Evolutionary conservation across 2,888 invertebrate species (phyloP), one percentile per base, ranked within the genome.

Genomic region (Netelia melanura): DNA sequence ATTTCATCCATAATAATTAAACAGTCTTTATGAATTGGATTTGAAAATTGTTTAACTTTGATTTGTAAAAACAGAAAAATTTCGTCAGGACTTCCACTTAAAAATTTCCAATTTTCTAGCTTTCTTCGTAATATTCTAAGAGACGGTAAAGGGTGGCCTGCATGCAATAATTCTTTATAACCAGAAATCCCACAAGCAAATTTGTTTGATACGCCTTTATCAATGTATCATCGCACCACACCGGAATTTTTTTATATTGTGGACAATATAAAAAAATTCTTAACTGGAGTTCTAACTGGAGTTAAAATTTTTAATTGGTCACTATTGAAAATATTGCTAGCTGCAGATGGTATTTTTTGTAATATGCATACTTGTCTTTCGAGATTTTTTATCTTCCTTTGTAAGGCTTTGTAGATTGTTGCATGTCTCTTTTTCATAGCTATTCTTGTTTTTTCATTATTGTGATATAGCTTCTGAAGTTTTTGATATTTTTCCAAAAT

Each of bases 261-360:
- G n/a, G n/a, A n/a, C n/a, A n/a, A n/a, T n/a, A n/a, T n/a, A n/a
- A n/a, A n/a, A n/a, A n/a, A n/a, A n/a, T n/a, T n/a, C n/a, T n/a
- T n/a, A n/a, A n/a, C n/a, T n/a, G n/a, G n/a, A n/a, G n/a, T n/a
- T n/a, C n/a, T n/a, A n/a, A n/a, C n/a, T n/a, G n/a, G n/a, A 65
- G 8, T 38, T n/a, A 81, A 56, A 17, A 65, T 23, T 17, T 38
- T 44, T 30, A 74, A 43, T 25, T 81, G 81, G 48, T 81, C 74
- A n/a, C 65, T 25, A 21, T 72, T 65, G 3, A 72, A 54, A 54
- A 77, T 38, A n/a, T 67, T 67, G 9, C 9, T n/a, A n/a, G 54
- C 14, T 8, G 25, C 38, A 3, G 11, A 8, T 14, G 25, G 1
- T 10, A 21, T 48, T 44, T 64, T n/a, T 23, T 65, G 1, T 52